A percentile compares a stretch with the other conserved stretches of the same genome.
phyloP scores from a whole-genome alignment of 2,888 invertebrate genomes.

The Cerceris rybyensis region DNA sequence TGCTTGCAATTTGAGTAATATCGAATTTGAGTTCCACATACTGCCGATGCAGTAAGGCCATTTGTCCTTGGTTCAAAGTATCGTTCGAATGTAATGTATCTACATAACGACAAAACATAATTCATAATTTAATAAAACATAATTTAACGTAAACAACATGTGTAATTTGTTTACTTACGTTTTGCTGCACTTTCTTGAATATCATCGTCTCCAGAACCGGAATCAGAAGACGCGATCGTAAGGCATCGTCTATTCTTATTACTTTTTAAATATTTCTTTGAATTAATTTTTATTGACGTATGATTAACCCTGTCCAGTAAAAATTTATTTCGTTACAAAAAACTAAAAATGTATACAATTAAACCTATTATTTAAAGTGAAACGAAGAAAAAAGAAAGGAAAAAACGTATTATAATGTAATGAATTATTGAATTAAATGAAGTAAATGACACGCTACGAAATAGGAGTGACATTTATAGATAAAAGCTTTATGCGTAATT shows the following conservation, averaged over 20 bases:
- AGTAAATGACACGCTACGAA: slow-evolving; percentile 13
- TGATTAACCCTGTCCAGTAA: slow-evolving; percentile 4
- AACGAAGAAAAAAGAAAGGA: slow-evolving; percentile 2
- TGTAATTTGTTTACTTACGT: slow-evolving; percentile 6
- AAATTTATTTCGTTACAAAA: slow-evolving; percentile 6
- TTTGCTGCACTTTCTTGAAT: slow-evolving; percentile 8
- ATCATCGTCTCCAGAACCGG: slow-evolving; percentile 3
- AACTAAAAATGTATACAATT: slow-evolving; percentile 2
- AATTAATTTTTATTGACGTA: slow-evolving; percentile 4
- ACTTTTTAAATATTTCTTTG: slow-evolving; percentile 5
- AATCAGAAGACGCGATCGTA: slow-evolving; percentile 1
- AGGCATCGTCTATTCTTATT: slow-evolving; percentile 7
- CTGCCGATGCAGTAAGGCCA: slow-evolving; percentile 13
- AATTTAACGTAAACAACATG: slow-evolving; percentile 7
- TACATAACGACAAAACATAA: slow-evolving; percentile 3
- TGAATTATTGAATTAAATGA: slow-evolving; percentile 9
- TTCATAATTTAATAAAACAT: not conserved
- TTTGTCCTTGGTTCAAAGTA: not conserved
- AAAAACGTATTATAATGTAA: not conserved
- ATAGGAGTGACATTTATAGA: slow-evolving; percentile 11
- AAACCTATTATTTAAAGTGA: slow-evolving; percentile 7
- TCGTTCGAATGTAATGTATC: slow-evolving; percentile 2
- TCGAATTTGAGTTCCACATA: slow-evolving; percentile 18
- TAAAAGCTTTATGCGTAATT: too few species aligned
- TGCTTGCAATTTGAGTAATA: slow-evolving; percentile 11